Evolutionary conservation across 2,797 vertebrate species (phyloP), one percentile per base, ranked within the genome.

Genomic region (Yasuhikotakia modesta): DNA sequence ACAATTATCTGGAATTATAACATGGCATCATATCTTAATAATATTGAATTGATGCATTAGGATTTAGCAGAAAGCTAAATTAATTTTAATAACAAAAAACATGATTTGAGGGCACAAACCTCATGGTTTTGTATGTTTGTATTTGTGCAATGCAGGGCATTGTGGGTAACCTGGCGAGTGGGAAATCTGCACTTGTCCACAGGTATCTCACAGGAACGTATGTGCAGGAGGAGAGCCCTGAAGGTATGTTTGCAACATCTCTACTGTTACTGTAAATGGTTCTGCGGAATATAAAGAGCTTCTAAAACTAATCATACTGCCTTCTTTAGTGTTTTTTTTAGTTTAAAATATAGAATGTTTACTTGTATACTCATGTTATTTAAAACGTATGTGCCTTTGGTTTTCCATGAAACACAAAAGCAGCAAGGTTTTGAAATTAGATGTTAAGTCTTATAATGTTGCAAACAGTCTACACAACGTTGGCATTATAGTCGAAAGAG

Each of bases 201-300:
- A 92, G 96, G 27, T 99, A 99, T 81, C 94, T 99, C 90, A 99
- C 97, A 0, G 97, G 97, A 81, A 98, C 97, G 0, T 99, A 99
- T 1, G 96, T 98, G 48, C 97, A 99, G 86, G 97, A 99, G 79
- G 97, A 99, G 64, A 98, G 97, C 0, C 97, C 97, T 2, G 97
- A 99, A 95, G 97, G 97, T 99, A 92, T 0, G 90, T 70, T 67
- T 10, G 3, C 6, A 13, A 66, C 43, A 52, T 3, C 14, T 16
- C 27, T 45, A 22, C 13, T 63, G 30, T 63, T 35, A 63, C 30
- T n/a, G 1, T 63, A 10, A 32, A 17, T 32, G 27, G 13, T 27
- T 32, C 27, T 12, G 13, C 35, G 16, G 16, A 17, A 24, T 46
- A 21, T 4, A 1, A 14, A 53, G 16, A 61, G 3, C 13, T 3